Conservation (phyloP, 2,888 invertebrate species). For the Endomychus coccineus region DNA sequence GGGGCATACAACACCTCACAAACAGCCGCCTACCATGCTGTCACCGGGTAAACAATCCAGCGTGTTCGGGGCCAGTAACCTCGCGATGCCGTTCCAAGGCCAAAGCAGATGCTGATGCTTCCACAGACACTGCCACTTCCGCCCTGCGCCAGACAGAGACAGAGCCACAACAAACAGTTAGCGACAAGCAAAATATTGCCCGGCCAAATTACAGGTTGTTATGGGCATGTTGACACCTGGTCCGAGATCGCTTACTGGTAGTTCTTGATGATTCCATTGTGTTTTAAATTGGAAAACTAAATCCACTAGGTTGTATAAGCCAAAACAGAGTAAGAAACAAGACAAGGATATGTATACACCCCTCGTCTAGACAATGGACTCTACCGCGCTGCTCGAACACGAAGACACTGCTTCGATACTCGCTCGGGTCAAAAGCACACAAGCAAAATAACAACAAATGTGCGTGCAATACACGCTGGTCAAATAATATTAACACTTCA, state of each 20-base stretch:
- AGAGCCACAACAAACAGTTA: constrained; percentile 37
- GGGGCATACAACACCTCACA: constrained; percentile 11
- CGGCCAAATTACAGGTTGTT: too few relatives aligned
- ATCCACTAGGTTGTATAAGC: too few relatives aligned
- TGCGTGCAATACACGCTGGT: constrained; percentile 49
- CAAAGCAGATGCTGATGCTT: constrained; percentile 39
- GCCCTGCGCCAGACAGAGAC: constrained; percentile 37
- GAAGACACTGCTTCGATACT: constrained; percentile 11
- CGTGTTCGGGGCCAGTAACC: constrained; percentile 45
- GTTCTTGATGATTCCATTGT: too few relatives aligned
- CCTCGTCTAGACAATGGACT: constrained; percentile 45
- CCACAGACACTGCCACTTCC: constrained; percentile 38
- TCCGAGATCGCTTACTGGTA: too few relatives aligned
- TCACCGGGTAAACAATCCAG: constrained; percentile 45
- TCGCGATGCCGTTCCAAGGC: constrained; percentile 39
- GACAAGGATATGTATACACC: constrained; percentile 37
- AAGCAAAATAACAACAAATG: constrained; percentile 68
- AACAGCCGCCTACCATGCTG: constrained; percentile 32
- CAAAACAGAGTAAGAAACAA: too few relatives aligned
- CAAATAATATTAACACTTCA: too few relatives aligned
- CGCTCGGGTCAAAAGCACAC: constrained; percentile 48
- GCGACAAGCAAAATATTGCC: constrained; percentile 10
- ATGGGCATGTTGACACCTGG: too few relatives aligned
- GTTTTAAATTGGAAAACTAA: too few relatives aligned
- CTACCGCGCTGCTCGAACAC: constrained; percentile 44